phyloP scores from a whole-genome alignment of 2,797 vertebrate species.

The Valencia hispanica region DNA sequence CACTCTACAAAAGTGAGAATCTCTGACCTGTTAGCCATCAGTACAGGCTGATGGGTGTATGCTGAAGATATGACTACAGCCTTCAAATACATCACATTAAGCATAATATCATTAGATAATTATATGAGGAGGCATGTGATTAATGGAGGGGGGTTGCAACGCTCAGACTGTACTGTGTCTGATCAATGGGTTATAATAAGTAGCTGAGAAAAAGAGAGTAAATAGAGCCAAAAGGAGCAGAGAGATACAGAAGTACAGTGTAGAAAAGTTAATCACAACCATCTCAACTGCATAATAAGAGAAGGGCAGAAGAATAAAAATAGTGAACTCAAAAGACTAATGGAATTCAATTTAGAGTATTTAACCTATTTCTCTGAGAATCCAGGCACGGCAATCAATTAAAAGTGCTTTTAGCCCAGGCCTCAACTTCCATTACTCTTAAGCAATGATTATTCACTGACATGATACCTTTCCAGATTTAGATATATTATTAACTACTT shows the following conservation, averaged over 20 bases:
- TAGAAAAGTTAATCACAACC: conserved; percentile 72
- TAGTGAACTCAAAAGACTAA: conserved; percentile 73
- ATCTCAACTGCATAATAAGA: conserved; percentile 73
- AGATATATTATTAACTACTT: conserved; percentile 50
- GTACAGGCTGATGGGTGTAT: conserved; percentile 19
- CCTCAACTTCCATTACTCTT: conserved; percentile 71
- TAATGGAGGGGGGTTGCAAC: not conserved
- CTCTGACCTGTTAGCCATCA: conserved; percentile 20
- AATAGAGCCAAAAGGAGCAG: conserved; percentile 38
- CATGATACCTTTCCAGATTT: conserved; percentile 62
- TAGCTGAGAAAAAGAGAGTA: conserved; percentile 20
- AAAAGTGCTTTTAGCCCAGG: conserved; percentile 66
- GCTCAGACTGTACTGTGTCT: conserved; percentile 26
- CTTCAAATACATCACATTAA: conserved; percentile 36
- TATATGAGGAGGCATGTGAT: conserved; percentile 11
- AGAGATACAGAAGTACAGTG: conserved; percentile 47
- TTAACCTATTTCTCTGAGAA: conserved; percentile 77
- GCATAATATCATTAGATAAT: conserved; percentile 44
- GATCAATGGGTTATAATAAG: conserved; percentile 57
- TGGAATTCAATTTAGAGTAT: conserved; percentile 79
- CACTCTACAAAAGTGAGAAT: conserved; percentile 28
- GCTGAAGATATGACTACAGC: conserved; percentile 30
- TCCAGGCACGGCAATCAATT: conserved; percentile 78
- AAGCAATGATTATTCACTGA: conserved; percentile 70
- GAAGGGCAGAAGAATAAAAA: conserved; percentile 66